Percentiles rank a stretch among this genome's conserved stretches.
phyloP scores from a whole-genome alignment of 2,113 vertebrate species.

The Grallaria varia region DNA sequence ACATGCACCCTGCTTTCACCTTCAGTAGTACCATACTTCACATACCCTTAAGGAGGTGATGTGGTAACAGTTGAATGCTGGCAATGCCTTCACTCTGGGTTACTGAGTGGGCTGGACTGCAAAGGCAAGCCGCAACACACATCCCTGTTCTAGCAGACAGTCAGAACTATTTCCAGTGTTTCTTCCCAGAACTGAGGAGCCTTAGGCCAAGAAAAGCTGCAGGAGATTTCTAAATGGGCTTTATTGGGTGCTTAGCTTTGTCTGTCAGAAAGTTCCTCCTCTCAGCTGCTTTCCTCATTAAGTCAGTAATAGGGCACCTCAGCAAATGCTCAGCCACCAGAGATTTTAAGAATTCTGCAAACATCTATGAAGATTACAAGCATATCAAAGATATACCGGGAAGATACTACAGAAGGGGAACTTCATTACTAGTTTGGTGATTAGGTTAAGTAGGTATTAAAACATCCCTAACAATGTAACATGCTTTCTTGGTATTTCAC shows the following conservation, averaged over 20 bases:
- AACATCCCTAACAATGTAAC: not conserved
- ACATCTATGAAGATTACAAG: not conserved
- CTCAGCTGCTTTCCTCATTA: not conserved
- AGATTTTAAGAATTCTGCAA: not conserved
- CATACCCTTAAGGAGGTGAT: not conserved
- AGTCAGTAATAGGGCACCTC: not conserved
- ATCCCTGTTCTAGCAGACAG: not conserved
- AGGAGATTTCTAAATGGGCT: not conserved
- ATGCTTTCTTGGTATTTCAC: not conserved
- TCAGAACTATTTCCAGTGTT: not conserved
- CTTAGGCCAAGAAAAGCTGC: not conserved
- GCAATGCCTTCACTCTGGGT: not conserved
- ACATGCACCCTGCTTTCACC: not conserved
- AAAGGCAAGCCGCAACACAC: not conserved
- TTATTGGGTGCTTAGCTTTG: not conserved
- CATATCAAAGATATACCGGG: not conserved
- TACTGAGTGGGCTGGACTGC: not conserved
- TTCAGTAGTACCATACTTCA: not conserved
- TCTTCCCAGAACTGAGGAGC: not conserved
- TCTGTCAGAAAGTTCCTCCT: not conserved
- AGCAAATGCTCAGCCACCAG: not conserved
- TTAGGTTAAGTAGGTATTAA: not conserved
- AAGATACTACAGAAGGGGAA: not conserved
- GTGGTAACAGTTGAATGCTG: not conserved
- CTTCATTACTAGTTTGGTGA: not conserved